These are phyloP conservation scores for Platyura marginata DNA, from an alignment of 1,140 invertebrate genomes.

Conservation along the genomic window DNA sequence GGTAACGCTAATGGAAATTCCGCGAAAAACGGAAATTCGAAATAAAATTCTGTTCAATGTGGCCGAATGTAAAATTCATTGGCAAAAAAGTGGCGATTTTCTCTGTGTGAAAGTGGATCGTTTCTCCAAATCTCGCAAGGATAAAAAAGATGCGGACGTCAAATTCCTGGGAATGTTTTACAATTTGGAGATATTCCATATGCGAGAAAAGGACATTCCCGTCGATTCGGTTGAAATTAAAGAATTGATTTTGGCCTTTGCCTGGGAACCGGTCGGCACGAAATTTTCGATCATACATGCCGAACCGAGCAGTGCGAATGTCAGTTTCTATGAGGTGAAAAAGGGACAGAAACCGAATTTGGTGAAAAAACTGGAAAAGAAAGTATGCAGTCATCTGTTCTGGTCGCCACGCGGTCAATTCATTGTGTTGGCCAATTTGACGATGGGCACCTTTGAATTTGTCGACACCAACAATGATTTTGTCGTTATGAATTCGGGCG, in stretches of 20 bases:
- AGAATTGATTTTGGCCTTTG: slow-evolving; percentile 85
- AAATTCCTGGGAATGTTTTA: slow-evolving; percentile 97
- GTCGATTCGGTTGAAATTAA: slow-evolving; percentile 94
- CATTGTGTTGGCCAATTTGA: slow-evolving; percentile 71
- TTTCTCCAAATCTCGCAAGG: slow-evolving; percentile 86
- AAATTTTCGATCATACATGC: slow-evolving; percentile 96
- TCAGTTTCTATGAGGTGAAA: slow-evolving; percentile 88
- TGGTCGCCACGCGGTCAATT: slow-evolving; percentile 95
- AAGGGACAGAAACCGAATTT: slow-evolving; percentile 71
- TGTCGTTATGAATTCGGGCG: slow-evolving; percentile 78
- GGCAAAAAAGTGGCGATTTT: slow-evolving; percentile 97
- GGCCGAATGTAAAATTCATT: slow-evolving; percentile 95
- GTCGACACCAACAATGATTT: slow-evolving; percentile 83
- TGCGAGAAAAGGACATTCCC: slow-evolving; percentile 94
- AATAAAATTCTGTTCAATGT: slow-evolving; percentile 97
- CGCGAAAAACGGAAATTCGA: slow-evolving; percentile 76
- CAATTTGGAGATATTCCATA: slow-evolving; percentile 98
- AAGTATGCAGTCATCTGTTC: slow-evolving; percentile 83
- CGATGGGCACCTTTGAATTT: slow-evolving; percentile 85
- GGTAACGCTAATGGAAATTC: slow-evolving; percentile 68
- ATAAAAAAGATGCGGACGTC: slow-evolving; percentile 61
- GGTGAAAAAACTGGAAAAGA: slow-evolving; percentile 80
- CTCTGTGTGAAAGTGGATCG: slow-evolving; percentile 96
- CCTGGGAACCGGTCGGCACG: slow-evolving; percentile 92
- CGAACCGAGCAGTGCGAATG: slow-evolving; percentile 70